Evolutionary conservation across 2,113 vertebrate species (phyloP).

Genomic region (Caranx ignobilis): DNA sequence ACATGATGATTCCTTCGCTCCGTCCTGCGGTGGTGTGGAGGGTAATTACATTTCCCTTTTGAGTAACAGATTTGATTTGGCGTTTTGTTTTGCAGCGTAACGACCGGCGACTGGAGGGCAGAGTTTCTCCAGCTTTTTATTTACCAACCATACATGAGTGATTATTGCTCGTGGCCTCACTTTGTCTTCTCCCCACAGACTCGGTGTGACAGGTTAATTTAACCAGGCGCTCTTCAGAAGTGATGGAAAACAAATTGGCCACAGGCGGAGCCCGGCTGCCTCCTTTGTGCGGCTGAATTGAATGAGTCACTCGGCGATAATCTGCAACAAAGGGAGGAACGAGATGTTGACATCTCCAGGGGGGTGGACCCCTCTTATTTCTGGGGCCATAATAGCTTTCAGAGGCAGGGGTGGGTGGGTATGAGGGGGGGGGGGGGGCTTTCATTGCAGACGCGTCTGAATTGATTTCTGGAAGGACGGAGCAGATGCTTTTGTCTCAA

Average conservation of each 20-base stretch:
- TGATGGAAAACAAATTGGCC: slow-evolving; percentile 76
- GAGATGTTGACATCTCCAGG: slow-evolving; percentile 65
- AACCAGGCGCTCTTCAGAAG: slow-evolving; percentile 54
- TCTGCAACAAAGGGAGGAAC: slow-evolving; percentile 65
- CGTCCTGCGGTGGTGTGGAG: not conserved
- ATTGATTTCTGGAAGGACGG: slow-evolving; percentile 58
- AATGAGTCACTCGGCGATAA: slow-evolving; percentile 62
- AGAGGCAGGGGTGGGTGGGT: slow-evolving; percentile 12
- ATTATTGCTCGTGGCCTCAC: slow-evolving; percentile 56
- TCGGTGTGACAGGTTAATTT: slow-evolving; percentile 54
- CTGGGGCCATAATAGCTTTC: slow-evolving; percentile 59
- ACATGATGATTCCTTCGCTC: not conserved
- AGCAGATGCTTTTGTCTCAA: slow-evolving; percentile 56
- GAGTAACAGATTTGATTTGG: slow-evolving; percentile 16
- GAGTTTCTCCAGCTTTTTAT: slow-evolving; percentile 36
- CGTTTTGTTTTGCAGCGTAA: not conserved
- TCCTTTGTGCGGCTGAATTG: slow-evolving; percentile 56
- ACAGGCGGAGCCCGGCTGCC: slow-evolving; percentile 51
- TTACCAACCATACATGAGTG: slow-evolving; percentile 48
- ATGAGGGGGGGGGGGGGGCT: not conserved
- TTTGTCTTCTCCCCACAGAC: slow-evolving; percentile 48
- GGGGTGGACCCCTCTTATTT: slow-evolving; percentile 48
- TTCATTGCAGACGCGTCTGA: slow-evolving; percentile 54
- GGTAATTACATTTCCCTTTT: not conserved
- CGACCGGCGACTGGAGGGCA: slow-evolving; percentile 18